These are phyloP conservation scores for Unio delphinus DNA, from an alignment of 2,888 invertebrate genomes.

Conservation along the genomic window DNA sequence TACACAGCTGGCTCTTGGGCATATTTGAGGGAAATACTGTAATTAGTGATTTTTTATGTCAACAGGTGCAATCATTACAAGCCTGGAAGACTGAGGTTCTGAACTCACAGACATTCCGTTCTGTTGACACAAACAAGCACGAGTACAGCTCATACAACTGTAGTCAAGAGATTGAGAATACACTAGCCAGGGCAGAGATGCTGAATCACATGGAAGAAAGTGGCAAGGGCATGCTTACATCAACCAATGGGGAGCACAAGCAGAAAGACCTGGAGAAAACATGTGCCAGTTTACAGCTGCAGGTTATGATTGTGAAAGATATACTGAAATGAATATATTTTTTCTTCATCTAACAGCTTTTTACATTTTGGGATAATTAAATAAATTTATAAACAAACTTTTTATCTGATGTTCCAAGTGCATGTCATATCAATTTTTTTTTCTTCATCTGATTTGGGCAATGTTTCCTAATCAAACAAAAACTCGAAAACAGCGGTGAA, in stretches of 20 bases:
- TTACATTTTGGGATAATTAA: too few species aligned
- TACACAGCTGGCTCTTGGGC: too few species aligned
- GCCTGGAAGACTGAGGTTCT: constrained; percentile 58
- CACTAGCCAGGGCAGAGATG: constrained; percentile 44
- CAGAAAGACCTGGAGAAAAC: constrained; percentile 58
- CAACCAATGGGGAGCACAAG: constrained; percentile 40
- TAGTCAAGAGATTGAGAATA: constrained; percentile 48
- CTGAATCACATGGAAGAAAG: constrained; percentile 21
- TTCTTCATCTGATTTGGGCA: too few species aligned
- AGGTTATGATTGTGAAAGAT: constrained; percentile 37
- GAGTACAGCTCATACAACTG: constrained; percentile 48
- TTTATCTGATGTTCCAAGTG: too few species aligned
- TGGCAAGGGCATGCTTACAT: constrained; percentile 17
- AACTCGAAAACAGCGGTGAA: too few species aligned
- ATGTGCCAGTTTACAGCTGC: constrained; percentile 61
- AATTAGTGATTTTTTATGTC: neutral
- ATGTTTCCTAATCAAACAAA: too few species aligned
- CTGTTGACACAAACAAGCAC: constrained; percentile 37
- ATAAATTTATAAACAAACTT: too few species aligned
- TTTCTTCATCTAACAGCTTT: too few species aligned
- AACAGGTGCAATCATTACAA: constrained; percentile 59
- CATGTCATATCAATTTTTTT: too few species aligned
- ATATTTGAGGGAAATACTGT: neutral
- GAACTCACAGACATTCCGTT: constrained; percentile 39
- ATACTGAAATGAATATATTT: too few species aligned